Evolutionary conservation across 1,140 invertebrate species (phyloP), one percentile per base, ranked within the genome.

Genomic region (Heliconius nattereri): DNA sequence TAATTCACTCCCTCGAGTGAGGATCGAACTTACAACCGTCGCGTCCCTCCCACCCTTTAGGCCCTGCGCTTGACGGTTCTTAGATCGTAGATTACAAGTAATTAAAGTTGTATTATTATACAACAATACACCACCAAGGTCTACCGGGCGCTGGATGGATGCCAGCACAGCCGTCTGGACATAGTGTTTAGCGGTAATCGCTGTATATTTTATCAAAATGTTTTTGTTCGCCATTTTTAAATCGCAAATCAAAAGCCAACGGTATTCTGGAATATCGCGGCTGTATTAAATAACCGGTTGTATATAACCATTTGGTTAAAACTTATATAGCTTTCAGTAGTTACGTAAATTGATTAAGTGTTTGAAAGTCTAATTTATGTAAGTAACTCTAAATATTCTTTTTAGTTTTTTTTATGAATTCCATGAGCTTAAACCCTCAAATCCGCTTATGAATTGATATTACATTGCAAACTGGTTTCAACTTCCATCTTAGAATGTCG

Each of bases 71-170:
- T n/a, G n/a, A n/a, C n/a, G n/a, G n/a, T n/a, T 45, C 40, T 13
- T 45, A 45, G 40, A 45, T 40, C 78, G 77, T 82, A 80, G 79
- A 84, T 84, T 84, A 81, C 70, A 29, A 83, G 71, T 78, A 86
- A 87, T 87, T 85, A 87, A 86, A 86, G 76, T 81, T n/a, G n/a
- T n/a, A n/a, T n/a, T n/a, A 80, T 82, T 84, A 81, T 79, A 84
- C 85, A 85, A 86, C 78, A 88, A 88, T 85, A 75, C 83, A 54
- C 81, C 71, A 83, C 79, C 85, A 88, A 88, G 86, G 87, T 84
- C 84, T 84, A 76, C 85, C 80, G 78, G 78, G 78, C 79, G 80
- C 83, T 88, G 87, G 87, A 83, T n/a, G 13, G 1, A 11, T 19
- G 84, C 87, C 87, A 88, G 82, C 73, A 78, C 70, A 71, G 45